Base-by-base conservation (phyloP, 2,797 vertebrate genomes). In the Thunnus albacares region DNA sequence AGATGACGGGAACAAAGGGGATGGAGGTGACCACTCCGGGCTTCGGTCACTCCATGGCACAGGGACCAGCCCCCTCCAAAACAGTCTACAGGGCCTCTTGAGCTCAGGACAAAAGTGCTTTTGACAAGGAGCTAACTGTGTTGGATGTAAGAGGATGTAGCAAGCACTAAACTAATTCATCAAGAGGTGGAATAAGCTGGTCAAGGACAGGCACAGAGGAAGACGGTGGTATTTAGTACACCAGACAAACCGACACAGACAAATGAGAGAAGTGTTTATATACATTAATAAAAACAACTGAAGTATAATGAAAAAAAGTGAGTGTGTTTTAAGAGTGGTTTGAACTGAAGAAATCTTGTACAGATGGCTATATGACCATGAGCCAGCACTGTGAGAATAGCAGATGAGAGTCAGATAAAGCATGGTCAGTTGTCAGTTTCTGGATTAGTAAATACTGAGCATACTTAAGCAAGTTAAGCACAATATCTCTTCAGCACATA, bases 1-100 rank as follows among this genome's bases (percentile, higher is more conserved):
- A 95, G 81, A 82, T 67, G 82, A 68, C 8, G 62, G 86, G 85
- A 91, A 96, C 95, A 96, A 96, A 94, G 92, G 92, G 86, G 93
- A 95, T 79, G 80, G 92, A 94, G 92, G 94, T 94, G 94, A 94
- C 93, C 83, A 93, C 87, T 92, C 90, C 75, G 79, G 83, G 81
- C 89, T 89, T 89, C 58, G 58, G 85, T 85, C 89, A 85, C 89
- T 89, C 88, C 72, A 68, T 81, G 91, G 92, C 89, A 91, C 91
- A 88, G 88, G 81, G 82, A 73, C 77, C 85, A 47, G 64, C 85
- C 87, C 87, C 81, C 71, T 72, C 80, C 78, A 81, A 93, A 51
- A 92, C 87, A 17, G 61, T 75, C 70, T 57, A 68, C 62, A 65
- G 76, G 84, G 92, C 80, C 89, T 88, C 86, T 87, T 41, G 79